These are phyloP conservation scores for Cotesia chilonis DNA, from an alignment of 1,140 invertebrate genomes.

Conservation along the genomic window DNA sequence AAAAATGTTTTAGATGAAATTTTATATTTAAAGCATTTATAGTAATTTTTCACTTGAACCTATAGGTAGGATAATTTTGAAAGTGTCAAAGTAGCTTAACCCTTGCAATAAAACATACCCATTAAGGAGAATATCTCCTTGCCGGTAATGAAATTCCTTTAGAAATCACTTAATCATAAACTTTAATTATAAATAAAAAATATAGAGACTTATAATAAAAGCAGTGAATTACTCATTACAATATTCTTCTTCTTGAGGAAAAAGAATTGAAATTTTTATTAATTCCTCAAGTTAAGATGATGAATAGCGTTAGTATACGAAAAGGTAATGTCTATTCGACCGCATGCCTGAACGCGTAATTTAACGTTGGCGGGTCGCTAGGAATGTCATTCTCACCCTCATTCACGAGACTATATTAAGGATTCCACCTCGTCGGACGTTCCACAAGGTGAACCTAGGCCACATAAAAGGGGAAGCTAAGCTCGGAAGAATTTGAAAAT, in stretches of 20 bases:
- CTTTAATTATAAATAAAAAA: too few species aligned
- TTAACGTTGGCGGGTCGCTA: slow-evolving; percentile 19
- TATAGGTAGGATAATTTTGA: too few species aligned
- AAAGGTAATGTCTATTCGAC: slow-evolving; percentile 3
- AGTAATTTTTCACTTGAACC: too few species aligned
- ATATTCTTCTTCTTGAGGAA: background rate
- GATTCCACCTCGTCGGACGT: slow-evolving; percentile 48
- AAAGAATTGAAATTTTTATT: background rate
- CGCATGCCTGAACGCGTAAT: slow-evolving; percentile 29
- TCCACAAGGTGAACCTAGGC: slow-evolving; percentile 2
- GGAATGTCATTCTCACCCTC: slow-evolving; percentile 51
- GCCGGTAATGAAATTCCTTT: too few species aligned
- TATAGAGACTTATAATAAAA: background rate
- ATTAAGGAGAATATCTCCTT: too few species aligned
- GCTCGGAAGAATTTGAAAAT: slow-evolving; percentile 13
- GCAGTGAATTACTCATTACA: background rate
- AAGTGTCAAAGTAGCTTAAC: too few species aligned
- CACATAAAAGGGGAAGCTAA: slow-evolving; percentile 1
- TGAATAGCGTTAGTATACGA: slow-evolving; percentile 3
- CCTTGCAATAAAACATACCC: too few species aligned
- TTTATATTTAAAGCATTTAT: too few species aligned
- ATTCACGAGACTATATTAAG: slow-evolving; percentile 56
- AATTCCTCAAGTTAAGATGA: background rate
- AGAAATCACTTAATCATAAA: too few species aligned
- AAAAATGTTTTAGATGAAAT: too few species aligned